These are phyloP conservation scores for Drosophila santomea DNA, from an alignment of 1,140 invertebrate genomes.

Conservation along the genomic window DNA sequence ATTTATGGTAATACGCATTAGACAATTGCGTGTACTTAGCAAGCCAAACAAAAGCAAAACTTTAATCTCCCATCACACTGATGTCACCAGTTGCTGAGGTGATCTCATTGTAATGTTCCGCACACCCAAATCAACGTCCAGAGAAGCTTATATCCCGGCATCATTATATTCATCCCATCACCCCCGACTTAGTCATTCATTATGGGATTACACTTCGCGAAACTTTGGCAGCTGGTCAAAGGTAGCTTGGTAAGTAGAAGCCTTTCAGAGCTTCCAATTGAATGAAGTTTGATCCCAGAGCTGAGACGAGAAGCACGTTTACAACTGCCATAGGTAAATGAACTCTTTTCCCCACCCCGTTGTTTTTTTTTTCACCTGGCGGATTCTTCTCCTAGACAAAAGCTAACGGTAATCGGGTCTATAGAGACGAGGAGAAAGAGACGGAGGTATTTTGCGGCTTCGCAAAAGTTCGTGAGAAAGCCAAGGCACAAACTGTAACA, in stretches of 20 bases:
- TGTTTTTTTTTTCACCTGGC: slow-evolving; percentile 26
- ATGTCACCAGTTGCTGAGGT: slow-evolving; percentile 27
- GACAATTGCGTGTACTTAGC: background rate
- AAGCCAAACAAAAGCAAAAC: background rate
- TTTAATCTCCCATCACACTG: slow-evolving; percentile 1
- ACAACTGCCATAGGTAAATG: slow-evolving; percentile 64
- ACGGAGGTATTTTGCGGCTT: slow-evolving; percentile 48
- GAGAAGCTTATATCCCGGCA: slow-evolving; percentile 26
- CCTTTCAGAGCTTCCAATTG: slow-evolving; percentile 16
- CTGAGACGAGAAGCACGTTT: slow-evolving; percentile 55
- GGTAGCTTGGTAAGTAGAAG: slow-evolving; percentile 3
- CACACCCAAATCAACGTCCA: slow-evolving; percentile 14
- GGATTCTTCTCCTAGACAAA: slow-evolving; percentile 49
- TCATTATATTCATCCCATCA: slow-evolving; percentile 26
- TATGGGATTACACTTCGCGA: slow-evolving; percentile 22
- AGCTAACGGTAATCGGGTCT: slow-evolving; percentile 67
- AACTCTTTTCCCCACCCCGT: slow-evolving; percentile 37
- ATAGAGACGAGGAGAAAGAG: background rate
- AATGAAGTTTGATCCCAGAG: slow-evolving; percentile 46
- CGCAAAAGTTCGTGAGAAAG: slow-evolving; percentile 66
- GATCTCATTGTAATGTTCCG: slow-evolving; percentile 25
- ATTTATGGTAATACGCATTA: too few species aligned
- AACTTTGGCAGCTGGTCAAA: slow-evolving; percentile 26
- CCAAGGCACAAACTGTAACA: slow-evolving; percentile 69
- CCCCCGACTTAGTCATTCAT: slow-evolving; percentile 13